Conservation (phyloP, 2,113 vertebrate genomes). For the Pionites leucogaster region DNA sequence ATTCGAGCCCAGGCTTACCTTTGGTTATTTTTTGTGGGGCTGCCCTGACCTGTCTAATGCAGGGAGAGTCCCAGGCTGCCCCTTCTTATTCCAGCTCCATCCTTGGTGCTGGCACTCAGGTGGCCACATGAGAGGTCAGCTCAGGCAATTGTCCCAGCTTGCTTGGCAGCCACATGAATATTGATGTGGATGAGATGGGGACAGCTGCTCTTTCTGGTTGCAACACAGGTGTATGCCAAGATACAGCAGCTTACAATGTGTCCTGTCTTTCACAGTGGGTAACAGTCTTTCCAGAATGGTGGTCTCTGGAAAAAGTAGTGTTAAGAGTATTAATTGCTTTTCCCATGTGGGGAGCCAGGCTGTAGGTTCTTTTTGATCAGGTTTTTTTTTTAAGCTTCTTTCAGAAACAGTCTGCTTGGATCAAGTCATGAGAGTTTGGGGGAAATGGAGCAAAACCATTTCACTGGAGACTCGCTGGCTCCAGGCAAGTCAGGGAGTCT, state of each 20-base stretch:
- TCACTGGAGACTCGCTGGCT: background rate
- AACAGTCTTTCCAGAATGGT: background rate
- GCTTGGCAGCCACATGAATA: background rate
- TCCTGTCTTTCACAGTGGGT: background rate
- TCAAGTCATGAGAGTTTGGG: background rate
- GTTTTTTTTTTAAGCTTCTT: background rate
- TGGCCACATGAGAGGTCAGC: background rate
- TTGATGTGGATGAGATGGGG: background rate
- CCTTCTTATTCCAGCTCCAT: background rate
- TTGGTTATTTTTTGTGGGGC: background rate
- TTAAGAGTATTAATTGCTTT: background rate
- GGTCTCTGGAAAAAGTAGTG: background rate
- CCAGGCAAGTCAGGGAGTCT: background rate
- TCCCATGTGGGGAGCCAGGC: background rate
- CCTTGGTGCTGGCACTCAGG: background rate
- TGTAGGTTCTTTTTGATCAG: background rate
- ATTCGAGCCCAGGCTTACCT: background rate
- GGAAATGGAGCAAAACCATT: background rate
- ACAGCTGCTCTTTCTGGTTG: background rate
- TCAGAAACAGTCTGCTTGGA: background rate
- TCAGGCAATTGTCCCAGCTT: background rate
- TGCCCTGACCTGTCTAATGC: background rate
- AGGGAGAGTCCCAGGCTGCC: background rate
- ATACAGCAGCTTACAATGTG: fast-evolving
- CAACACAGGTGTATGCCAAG: background rate